A percentile compares a stretch with the other conserved stretches of the same genome.
Evolutionary conservation across 2,888 invertebrate genomes (phyloP).

Genomic region (Trichopria drosophilae): DNA sequence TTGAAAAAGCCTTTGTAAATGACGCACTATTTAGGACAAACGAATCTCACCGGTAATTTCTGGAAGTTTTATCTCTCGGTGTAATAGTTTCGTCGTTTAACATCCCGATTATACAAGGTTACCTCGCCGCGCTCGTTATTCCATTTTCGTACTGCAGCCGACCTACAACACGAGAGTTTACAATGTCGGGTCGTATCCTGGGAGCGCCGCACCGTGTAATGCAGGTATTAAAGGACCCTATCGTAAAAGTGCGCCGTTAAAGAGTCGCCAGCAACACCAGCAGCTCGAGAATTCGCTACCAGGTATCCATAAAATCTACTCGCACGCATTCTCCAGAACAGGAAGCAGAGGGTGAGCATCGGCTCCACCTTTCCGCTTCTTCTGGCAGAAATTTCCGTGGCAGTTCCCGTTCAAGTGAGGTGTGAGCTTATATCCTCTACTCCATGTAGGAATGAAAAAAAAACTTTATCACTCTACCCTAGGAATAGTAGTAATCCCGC

Average conservation of each 20-base stretch:
- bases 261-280: constrained; percentile 31
- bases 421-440: constrained; percentile 7
- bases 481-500: constrained; percentile 24
- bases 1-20: too few relatives aligned
- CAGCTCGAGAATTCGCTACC: constrained; percentile 34
- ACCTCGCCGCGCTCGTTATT: constrained; percentile 27
- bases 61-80: neutral
- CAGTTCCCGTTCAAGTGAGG: too few relatives aligned
- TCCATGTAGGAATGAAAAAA: constrained; percentile 18
- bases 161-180: constrained; percentile 37
- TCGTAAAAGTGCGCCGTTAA: constrained; percentile 44
- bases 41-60: constrained; percentile 3
- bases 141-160: too few relatives aligned
- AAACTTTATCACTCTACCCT: constrained; percentile 13
- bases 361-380: constrained; percentile 1
- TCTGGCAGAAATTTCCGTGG: neutral
- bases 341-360: constrained; percentile 7
- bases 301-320: constrained; percentile 38
- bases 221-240: constrained; percentile 38
- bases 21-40: too few relatives aligned
- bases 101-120: too few relatives aligned
- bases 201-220: constrained; percentile 35
- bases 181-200: constrained; percentile 39
- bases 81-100: too few relatives aligned
- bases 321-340: constrained; percentile 6